A percentile compares a stretch with the other conserved stretches of the same genome.
Conservation (phyloP, 37 sponge, comb jelly and placozoan genomes). For the Cliona cf. orientalis region DNA sequence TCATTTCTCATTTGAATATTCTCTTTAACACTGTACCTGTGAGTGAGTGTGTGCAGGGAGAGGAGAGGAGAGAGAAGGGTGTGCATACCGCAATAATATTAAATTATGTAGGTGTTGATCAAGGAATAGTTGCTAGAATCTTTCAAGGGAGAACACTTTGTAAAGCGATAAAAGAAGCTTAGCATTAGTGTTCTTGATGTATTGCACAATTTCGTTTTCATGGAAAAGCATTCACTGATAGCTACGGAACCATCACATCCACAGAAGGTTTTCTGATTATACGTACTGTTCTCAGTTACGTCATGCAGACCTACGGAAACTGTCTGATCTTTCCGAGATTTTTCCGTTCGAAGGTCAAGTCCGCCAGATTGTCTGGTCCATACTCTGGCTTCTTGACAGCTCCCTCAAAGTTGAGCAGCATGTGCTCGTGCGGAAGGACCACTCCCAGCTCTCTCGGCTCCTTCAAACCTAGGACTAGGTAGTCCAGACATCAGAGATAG, state of each 20-base stretch:
- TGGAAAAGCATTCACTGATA: too few relatives aligned
- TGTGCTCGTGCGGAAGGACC: slow-evolving; percentile 69
- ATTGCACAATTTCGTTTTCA: too few relatives aligned
- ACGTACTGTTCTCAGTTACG: too few relatives aligned
- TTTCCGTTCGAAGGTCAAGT: slow-evolving; percentile 31
- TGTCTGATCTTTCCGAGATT: slow-evolving; percentile 68
- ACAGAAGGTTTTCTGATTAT: too few relatives aligned
- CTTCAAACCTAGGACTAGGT: slow-evolving; percentile 55
- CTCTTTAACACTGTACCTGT: slow-evolving; percentile 25
- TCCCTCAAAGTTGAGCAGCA: slow-evolving; percentile 37
- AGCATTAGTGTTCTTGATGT: too few relatives aligned
- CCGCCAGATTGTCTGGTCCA: neutral
- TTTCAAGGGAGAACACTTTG: neutral
- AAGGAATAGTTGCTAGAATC: neutral
- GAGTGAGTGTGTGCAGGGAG: neutral
- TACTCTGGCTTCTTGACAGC: slow-evolving; percentile 10
- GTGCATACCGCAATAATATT: too few relatives aligned
- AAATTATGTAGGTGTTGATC: too few relatives aligned
- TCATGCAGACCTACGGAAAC: slow-evolving; percentile 56
- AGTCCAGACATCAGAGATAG: too few relatives aligned
- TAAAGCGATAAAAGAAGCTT: too few relatives aligned
- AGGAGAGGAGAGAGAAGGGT: too few relatives aligned
- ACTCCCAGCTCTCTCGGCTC: slow-evolving; percentile 58
- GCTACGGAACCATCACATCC: too few relatives aligned
- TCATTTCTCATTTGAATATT: slow-evolving; percentile 36